Percentiles rank a stretch among this genome's conserved stretches.
Evolutionary conservation across 2,888 invertebrate species (phyloP).

Genomic region (Nymphalis c-album): DNA sequence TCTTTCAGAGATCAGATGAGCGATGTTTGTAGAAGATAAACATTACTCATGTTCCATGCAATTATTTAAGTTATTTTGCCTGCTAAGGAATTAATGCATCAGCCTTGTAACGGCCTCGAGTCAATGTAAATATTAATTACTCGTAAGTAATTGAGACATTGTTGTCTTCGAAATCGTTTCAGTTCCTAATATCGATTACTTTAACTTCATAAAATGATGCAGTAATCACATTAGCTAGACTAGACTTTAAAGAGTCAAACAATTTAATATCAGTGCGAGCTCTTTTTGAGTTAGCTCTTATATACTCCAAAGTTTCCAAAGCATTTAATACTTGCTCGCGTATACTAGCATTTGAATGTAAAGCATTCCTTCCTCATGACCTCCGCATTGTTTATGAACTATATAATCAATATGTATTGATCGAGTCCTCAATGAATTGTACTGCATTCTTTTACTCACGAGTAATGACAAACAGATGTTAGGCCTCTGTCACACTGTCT

Average conservation of each 20-base stretch:
- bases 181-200: conserved; percentile 10
- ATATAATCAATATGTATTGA: conserved; percentile 43
- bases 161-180: conserved; percentile 4
- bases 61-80: conserved; percentile 1
- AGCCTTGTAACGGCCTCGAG: conserved; percentile 1
- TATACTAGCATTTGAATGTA: conserved; percentile 27
- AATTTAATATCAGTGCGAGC: no score
- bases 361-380: conserved; percentile 43
- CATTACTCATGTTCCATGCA: background rate
- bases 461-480: background rate
- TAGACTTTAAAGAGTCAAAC: no score
- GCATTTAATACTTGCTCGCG: background rate
- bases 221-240: no score
- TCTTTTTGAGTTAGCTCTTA: background rate
- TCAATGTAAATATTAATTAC: conserved; percentile 12
- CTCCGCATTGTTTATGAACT: conserved; percentile 37
- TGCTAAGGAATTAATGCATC: background rate
- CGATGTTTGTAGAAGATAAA: background rate
- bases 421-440: conserved; percentile 51
- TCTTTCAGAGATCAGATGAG: background rate
- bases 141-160: conserved; percentile 4
- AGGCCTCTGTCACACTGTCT: background rate
- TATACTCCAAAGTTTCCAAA: background rate
- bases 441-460: conserved; percentile 47
- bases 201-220: background rate